Conservation (phyloP, 2,888 invertebrate species). For the Leptopilina myrica region DNA sequence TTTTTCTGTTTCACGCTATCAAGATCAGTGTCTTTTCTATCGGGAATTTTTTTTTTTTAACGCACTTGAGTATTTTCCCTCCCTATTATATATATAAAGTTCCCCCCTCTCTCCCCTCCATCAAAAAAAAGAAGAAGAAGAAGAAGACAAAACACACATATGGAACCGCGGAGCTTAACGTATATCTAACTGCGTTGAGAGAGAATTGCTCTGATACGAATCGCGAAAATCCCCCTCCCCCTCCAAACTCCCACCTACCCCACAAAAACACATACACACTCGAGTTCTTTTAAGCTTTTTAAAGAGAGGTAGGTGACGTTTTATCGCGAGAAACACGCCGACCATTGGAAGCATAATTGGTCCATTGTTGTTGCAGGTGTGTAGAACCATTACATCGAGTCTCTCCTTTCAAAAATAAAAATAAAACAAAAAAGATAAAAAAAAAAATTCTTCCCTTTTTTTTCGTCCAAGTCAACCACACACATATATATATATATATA, state of each 20-base stretch:
- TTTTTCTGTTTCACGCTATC: slow-evolving; percentile 40
- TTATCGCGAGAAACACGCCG: slow-evolving; percentile 61
- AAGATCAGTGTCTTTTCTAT: slow-evolving; percentile 54
- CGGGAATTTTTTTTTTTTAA: too few species aligned
- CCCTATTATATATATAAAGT: too few species aligned
- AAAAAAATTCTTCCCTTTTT: too few species aligned
- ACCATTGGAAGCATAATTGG: slow-evolving; percentile 65
- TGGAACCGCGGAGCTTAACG: slow-evolving; percentile 50
- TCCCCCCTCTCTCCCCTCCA: slow-evolving; percentile 45
- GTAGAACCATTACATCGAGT: slow-evolving; percentile 35
- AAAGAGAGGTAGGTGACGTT: slow-evolving; percentile 58
- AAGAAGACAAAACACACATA: too few species aligned
- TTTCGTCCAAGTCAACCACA: not conserved
- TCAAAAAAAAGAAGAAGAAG: slow-evolving; percentile 41
- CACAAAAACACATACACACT: not conserved
- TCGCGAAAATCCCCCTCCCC: slow-evolving; percentile 50
- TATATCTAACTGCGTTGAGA: slow-evolving; percentile 48
- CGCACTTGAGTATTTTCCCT: too few species aligned
- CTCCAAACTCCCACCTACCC: not conserved
- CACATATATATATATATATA: too few species aligned
- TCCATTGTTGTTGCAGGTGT: slow-evolving; percentile 66
- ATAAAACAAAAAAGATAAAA: too few species aligned
- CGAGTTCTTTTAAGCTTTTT: too few species aligned
- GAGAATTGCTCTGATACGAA: slow-evolving; percentile 60
- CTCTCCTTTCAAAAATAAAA: slow-evolving; percentile 22